These are phyloP conservation scores for Scaptodrosophila latifasciaeformis DNA, from an alignment of 2,888 invertebrate species.

Conservation along the genomic window DNA sequence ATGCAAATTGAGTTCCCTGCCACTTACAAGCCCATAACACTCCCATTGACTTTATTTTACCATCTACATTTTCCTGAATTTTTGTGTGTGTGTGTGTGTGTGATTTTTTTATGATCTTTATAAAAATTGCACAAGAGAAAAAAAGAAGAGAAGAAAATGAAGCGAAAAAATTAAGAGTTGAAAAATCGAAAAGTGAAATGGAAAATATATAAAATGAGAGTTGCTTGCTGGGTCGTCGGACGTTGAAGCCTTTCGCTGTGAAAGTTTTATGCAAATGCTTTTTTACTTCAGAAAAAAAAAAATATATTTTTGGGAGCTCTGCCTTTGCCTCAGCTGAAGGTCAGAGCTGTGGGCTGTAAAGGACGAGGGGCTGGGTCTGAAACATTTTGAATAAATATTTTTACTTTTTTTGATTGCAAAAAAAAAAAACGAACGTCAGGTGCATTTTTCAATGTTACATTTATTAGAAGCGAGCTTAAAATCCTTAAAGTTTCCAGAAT, in stretches of 20 bases:
- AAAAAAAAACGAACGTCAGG: constrained; percentile 36
- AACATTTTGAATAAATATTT: too few relatives aligned
- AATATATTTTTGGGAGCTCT: background rate
- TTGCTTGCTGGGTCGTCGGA: too few relatives aligned
- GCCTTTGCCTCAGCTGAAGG: background rate
- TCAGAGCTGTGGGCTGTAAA: background rate
- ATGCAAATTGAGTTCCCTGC: constrained; percentile 3
- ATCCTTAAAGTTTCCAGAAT: background rate
- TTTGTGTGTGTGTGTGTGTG: too few relatives aligned
- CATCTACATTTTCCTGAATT: too few relatives aligned
- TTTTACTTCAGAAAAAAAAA: too few relatives aligned
- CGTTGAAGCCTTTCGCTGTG: constrained; percentile 25
- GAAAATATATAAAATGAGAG: too few relatives aligned
- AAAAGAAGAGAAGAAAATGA: background rate
- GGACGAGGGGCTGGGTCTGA: background rate
- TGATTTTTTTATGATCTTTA: background rate
- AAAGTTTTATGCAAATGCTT: constrained; percentile 57
- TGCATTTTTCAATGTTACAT: constrained; percentile 47
- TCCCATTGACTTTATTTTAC: too few relatives aligned
- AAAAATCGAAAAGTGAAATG: background rate
- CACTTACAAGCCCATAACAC: too few relatives aligned
- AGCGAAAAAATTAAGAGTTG: background rate
- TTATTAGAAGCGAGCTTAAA: too few relatives aligned
- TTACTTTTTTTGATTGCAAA: too few relatives aligned
- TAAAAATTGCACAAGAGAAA: background rate